Evolutionary conservation across 35 echinoderm and acorn worm genomes (phyloP), one percentile per base, ranked within the genome.

Genomic region (Amphiura filiformis): DNA sequence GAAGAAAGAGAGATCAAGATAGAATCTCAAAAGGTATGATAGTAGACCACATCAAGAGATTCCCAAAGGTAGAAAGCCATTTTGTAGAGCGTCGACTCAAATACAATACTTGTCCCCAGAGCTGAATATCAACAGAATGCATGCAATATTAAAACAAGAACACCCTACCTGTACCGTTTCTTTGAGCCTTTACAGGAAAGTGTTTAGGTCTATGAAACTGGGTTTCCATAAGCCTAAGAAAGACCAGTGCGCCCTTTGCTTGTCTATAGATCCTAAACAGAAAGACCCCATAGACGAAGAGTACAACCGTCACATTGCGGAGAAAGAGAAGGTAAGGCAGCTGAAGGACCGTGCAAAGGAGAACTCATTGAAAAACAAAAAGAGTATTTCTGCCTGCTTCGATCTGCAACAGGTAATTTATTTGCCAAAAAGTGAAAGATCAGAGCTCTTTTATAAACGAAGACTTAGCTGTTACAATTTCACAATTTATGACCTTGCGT

Each of bases 191-290:
- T 47, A 47, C 41, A 17, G 34, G 39, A 34, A 78, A 56, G 86
- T 83, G 4, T 42, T 89, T 0, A 84, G 84, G 38, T 36, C 28
- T 15, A 35, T 47, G 76, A 93, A 81, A 1, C 81, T 93, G 39
- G 89, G 85, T 38, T 64, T 93, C 20, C 92, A 93, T 57, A 39
- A 47, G 20, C 92, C 86, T 9, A 89, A 93, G 39, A 89, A 93
- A 76, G 92, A 93, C 57, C 31, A 61, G 22, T 93, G 87, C 37
- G 82, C 52, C 39, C 35, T 83, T 4, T 92, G 77, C 34, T 39
- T 56, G 35, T 34, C 44, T 30, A 41, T 41, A 31, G 39, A 37
- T 32, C 20, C 56, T 14, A 37, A 34, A 35, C 34, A 30, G 30
- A 11, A 79, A 56, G 36, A 28, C 2, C 75, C 38, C 38, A 64